Percentiles rank a stretch among this genome's conserved stretches.
Evolutionary conservation across 1,140 invertebrate genomes (phyloP).

Genomic region (Drosophila auraria): DNA sequence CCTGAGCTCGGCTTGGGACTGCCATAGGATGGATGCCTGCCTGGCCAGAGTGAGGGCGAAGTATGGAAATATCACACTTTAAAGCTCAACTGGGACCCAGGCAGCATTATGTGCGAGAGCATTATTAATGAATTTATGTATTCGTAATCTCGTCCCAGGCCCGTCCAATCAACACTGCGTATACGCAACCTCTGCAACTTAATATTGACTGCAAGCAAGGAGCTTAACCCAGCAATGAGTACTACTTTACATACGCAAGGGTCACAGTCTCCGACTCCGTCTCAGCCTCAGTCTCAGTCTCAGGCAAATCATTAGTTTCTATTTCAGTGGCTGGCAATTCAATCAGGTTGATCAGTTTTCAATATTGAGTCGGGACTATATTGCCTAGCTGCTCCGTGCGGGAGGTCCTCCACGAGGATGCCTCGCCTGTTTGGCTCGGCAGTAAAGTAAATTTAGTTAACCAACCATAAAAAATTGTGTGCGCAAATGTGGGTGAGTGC

Average conservation of each 20-base stretch:
- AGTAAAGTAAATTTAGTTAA: conserved; percentile 65
- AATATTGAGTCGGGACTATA: conserved; percentile 38
- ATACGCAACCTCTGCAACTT: conserved; percentile 11
- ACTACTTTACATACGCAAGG: conserved; percentile 28
- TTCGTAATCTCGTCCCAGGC: conserved; percentile 50
- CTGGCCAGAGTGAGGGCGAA: conserved; percentile 18
- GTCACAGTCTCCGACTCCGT: neutral
- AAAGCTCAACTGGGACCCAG: conserved; percentile 56
- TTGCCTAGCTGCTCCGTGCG: conserved; percentile 6
- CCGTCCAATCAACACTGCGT: conserved; percentile 18
- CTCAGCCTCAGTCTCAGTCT: conserved; percentile 2
- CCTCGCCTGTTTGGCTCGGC: conserved; percentile 19
- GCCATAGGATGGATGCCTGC: conserved; percentile 7
- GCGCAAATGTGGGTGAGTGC: conserved; percentile 51
- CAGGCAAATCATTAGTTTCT: conserved; percentile 54
- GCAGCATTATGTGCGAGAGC: conserved; percentile 58
- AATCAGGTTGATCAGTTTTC: conserved; percentile 58
- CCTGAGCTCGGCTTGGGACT: conserved; percentile 8
- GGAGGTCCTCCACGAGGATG: neutral
- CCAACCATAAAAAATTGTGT: conserved; percentile 61
- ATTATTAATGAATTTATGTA: conserved; percentile 77
- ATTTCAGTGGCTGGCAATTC: conserved; percentile 59
- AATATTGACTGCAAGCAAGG: conserved; percentile 18
- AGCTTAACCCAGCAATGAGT: conserved; percentile 33
- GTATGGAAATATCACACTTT: conserved; percentile 43